Evolutionary conservation across 2,113 vertebrate genomes (phyloP).

Genomic region (Ceratotherium simum): DNA sequence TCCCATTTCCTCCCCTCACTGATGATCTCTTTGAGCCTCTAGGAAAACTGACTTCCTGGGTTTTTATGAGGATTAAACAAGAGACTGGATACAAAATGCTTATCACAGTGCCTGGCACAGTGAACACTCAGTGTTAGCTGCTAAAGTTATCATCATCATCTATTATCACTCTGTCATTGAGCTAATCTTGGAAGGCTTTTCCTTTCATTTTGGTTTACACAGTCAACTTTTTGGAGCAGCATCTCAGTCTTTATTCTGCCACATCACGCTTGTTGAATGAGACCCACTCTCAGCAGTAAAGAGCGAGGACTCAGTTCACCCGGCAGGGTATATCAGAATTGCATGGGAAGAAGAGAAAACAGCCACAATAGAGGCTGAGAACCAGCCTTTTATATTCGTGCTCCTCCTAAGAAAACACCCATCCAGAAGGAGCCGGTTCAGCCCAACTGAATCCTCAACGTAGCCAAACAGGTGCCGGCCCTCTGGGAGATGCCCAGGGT

Average conservation of each 20-base stretch:
- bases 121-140: not conserved
- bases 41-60: not conserved
- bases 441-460: not conserved
- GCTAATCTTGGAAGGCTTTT: not conserved
- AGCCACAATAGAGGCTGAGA: not conserved
- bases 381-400: not conserved
- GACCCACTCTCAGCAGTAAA: not conserved
- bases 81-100: not conserved
- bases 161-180: not conserved
- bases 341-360: not conserved
- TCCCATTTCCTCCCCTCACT: not conserved
- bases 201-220: not conserved
- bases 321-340: too few species aligned
- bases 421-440: not conserved
- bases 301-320: fast-evolving
- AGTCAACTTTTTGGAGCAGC: not conserved
- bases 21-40: not conserved
- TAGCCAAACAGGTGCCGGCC: not conserved
- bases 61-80: not conserved
- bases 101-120: not conserved
- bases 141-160: too few species aligned
- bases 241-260: not conserved
- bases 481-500: not conserved
- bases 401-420: not conserved
- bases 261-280: not conserved